These are phyloP conservation scores for Serrognathus titanus DNA, from an alignment of 2,888 invertebrate species.

Conservation along the genomic window DNA sequence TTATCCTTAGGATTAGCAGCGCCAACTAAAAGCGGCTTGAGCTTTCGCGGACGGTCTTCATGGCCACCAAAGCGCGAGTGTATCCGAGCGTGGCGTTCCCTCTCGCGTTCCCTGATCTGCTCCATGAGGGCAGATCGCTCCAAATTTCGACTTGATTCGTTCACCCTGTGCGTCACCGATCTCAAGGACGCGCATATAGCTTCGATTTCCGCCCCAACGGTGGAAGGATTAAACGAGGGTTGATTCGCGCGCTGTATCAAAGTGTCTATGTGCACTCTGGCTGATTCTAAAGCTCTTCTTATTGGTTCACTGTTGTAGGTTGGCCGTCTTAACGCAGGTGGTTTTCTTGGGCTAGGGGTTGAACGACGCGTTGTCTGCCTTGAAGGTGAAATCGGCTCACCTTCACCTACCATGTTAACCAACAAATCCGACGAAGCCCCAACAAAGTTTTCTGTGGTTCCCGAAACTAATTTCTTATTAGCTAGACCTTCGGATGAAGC, in stretches of 20 bases:
- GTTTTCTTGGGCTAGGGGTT: not conserved
- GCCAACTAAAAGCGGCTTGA: not conserved
- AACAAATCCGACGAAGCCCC: no score
- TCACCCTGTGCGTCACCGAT: not conserved
- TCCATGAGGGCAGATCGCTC: not conserved
- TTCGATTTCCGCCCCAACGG: not conserved
- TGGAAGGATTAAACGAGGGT: not conserved
- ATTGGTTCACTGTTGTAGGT: not conserved
- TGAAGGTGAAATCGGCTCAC: not conserved
- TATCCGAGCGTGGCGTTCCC: not conserved
- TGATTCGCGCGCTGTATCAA: not conserved
- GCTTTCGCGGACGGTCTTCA: not conserved
- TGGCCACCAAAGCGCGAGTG: not conserved
- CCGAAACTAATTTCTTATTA: no score
- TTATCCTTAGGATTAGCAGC: not conserved
- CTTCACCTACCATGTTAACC: not conserved
- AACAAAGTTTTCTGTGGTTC: no score
- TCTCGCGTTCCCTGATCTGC: not conserved
- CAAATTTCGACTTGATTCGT: not conserved
- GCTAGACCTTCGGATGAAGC: no score
- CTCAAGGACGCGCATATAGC: not conserved
- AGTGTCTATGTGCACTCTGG: not conserved
- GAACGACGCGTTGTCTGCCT: not conserved
- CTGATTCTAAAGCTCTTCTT: not conserved
- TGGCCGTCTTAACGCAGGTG: not conserved